Conservation (phyloP, 1,140 invertebrate genomes). For the Dreissena rostriformis region DNA sequence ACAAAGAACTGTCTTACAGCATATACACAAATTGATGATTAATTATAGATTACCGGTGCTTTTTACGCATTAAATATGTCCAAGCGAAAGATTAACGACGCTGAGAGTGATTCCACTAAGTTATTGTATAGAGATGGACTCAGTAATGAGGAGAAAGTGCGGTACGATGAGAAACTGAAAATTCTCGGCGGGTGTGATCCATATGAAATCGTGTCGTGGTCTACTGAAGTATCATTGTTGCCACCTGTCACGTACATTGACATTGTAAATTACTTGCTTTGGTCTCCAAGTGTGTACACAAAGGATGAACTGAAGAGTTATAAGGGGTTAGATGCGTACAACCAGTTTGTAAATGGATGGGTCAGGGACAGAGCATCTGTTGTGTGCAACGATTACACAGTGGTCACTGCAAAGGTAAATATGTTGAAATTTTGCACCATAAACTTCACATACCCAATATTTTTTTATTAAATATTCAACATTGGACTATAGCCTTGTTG, state of each 20-base stretch:
- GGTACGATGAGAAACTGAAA: constrained; percentile 27
- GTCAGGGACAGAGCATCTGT: no score
- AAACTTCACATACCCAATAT: background rate
- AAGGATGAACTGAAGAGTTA: constrained; percentile 49
- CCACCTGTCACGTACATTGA: constrained; percentile 11
- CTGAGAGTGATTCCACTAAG: background rate
- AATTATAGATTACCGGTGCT: background rate
- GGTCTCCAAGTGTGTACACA: constrained; percentile 37
- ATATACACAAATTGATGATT: background rate
- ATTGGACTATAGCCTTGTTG: background rate
- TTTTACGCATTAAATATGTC: no score
- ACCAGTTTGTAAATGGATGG: constrained; percentile 63
- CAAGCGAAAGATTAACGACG: background rate
- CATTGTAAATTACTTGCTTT: no score
- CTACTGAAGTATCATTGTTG: background rate
- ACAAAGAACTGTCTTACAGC: no score
- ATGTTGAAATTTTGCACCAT: background rate
- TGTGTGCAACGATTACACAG: background rate
- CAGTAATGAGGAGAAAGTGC: background rate
- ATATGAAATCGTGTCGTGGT: constrained; percentile 2
- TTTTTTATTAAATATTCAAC: background rate
- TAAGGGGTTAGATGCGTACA: constrained; percentile 60
- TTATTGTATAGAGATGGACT: constrained; percentile 17
- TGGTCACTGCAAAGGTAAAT: constrained; percentile 20
- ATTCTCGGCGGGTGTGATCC: constrained; percentile 7